Evolutionary conservation across 1,140 invertebrate genomes (phyloP), one percentile per base, ranked within the genome.

Genomic region (Oryctes rhinoceros): DNA sequence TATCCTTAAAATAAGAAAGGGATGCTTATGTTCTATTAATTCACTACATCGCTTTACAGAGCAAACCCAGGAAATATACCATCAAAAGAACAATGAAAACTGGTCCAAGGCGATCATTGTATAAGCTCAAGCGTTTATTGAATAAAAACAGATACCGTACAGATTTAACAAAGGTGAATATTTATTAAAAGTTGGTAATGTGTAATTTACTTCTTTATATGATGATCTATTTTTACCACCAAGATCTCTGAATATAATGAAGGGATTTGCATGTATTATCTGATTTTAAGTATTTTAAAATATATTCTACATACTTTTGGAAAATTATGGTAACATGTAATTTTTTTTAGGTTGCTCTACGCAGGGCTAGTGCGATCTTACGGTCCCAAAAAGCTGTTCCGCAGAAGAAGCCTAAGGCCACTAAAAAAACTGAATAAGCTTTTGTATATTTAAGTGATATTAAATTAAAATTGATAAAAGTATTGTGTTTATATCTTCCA

Each of bases 351-450:
- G 92, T 91, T 86, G 95, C 96, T 59, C 88, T 98, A n/a, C 92
- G 96, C 80, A 92, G 94, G 87, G 96, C 96, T 18, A 97, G 96
- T 87, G 96, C 97, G 80, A 94, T 98, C 82, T 89, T 98, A 67
- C 92, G 94, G 80, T 97, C 96, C 37, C 97, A 98, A 89, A 94
- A 95, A 87, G 93, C 94, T 79, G 90, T 93, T 79, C 92, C 93
- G 83, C 90, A 91, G 67, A 96, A 96, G 89, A 96, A 96, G 88
- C 87, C 87, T 87, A 89, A 88, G 89, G 90, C 92, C 59, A 48
- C 47, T 67, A 96, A 95, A 90, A 93, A 93, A 86, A 81, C 92
- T 81, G 94, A 95, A 90, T 94, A 93, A 93, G 39, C 18, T 20
- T 78, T 30, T 78, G 39, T 78, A 35, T 24, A 59, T 30, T 65